Conservation (phyloP, 1,140 invertebrate genomes). For the Achroia grisella region DNA sequence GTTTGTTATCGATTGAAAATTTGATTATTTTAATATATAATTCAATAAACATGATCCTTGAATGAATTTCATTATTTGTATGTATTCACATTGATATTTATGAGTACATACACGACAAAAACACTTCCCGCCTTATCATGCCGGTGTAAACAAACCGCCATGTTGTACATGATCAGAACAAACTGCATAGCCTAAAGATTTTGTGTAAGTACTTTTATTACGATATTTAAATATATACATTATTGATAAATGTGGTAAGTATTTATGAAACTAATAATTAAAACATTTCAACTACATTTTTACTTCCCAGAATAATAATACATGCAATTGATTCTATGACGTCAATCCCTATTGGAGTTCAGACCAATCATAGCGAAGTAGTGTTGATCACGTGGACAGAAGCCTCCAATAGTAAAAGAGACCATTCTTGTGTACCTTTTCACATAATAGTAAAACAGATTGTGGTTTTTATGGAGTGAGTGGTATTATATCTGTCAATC, state of each 20-base stretch:
- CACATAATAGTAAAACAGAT: conserved; percentile 67
- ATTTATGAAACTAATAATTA: no score
- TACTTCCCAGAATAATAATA: conserved; percentile 8
- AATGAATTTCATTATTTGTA: conserved; percentile 28
- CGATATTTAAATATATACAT: background rate
- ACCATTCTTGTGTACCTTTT: conserved; percentile 71
- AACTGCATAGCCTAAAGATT: conserved; percentile 32
- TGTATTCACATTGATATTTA: conserved; percentile 14
- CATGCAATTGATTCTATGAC: conserved; percentile 30
- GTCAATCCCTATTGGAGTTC: conserved; percentile 23
- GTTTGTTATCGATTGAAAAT: conserved; percentile 22
- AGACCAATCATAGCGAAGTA: conserved; percentile 42
- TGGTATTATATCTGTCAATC: conserved; percentile 73
- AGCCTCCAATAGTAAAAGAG: conserved; percentile 54
- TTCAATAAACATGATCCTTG: conserved; percentile 46
- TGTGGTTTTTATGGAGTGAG: conserved; percentile 70
- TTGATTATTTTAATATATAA: conserved; percentile 21
- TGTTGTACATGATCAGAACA: conserved; percentile 59
- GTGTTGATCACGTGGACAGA: conserved; percentile 53
- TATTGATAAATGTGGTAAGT: background rate
- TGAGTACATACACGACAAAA: conserved; percentile 30
- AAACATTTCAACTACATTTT: background rate
- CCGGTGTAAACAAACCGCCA: conserved; percentile 75
- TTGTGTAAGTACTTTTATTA: conserved; percentile 27
- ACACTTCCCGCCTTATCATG: conserved; percentile 65